Evolutionary conservation across 1,140 invertebrate genomes (phyloP), one percentile per base, ranked within the genome.

Genomic region (Anadara kagoshimensis): DNA sequence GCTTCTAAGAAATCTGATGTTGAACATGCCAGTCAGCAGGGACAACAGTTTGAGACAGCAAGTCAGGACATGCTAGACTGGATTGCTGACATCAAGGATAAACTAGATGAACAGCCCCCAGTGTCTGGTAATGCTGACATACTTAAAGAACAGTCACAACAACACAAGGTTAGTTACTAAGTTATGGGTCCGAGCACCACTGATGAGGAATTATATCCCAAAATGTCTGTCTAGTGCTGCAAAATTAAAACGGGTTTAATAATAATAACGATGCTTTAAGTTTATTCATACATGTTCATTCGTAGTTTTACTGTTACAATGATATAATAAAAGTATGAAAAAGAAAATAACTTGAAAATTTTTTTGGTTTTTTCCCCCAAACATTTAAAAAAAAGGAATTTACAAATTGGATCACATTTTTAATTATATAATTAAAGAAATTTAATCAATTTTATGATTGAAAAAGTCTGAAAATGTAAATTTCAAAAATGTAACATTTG

Each of bases 21-120:
- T 24, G 96, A 98, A 87, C 94, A 94, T 8, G 94, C 94, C 22
- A 89, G 96, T 0, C 92, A 91, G 87, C 89, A 91, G 73, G 90
- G 89, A 0, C 92, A 95, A 76, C 95, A 97, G 86, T 94, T 98
- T 83, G 94, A 95, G 81, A 94, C 94, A 72, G 93, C 93, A 29
- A 96, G 96, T 83, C 93, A 95, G 14, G 93, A 94, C 76, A 95
- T 95, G 1, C 90, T 97, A 29, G 94, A 95, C 51, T 98, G 97
- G 96, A 89, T 98, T 0, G 92, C 93, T 12, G 93, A 95, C 4
- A 84, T 95, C 24, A 92, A 93, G 0, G 81, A 83, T 20, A 91
- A 92, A 26, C 90, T 97, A 51, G 94, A 95, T 69, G 92, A 94
- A 29, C 69, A 89, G 95, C 43, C 81, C 14, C 88, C 95, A 22